phyloP scores from a whole-genome alignment of 1,140 invertebrate species.

The Danaus plexippus region DNA sequence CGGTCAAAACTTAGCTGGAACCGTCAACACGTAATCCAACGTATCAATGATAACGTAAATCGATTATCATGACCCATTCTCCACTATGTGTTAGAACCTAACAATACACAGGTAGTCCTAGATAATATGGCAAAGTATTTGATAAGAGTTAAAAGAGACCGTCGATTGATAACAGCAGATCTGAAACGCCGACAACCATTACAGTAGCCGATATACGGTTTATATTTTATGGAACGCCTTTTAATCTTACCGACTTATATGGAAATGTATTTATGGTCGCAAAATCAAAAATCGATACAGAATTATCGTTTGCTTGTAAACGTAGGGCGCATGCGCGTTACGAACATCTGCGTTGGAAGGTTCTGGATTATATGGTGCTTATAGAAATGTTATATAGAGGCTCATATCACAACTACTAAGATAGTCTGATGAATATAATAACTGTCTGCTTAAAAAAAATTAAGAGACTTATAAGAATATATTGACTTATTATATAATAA shows the following conservation, averaged over 20 bases:
- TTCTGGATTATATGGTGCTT: too few relatives aligned
- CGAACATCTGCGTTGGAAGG: too few relatives aligned
- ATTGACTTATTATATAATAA: too few relatives aligned
- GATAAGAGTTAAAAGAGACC: slow-evolving; percentile 55
- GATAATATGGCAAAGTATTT: slow-evolving; percentile 53
- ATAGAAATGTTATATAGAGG: too few relatives aligned
- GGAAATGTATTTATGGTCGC: slow-evolving; percentile 3
- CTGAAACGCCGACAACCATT: slow-evolving; percentile 45
- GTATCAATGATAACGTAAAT: slow-evolving; percentile 16
- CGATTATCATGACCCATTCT: slow-evolving; percentile 42
- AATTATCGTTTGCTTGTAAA: neutral
- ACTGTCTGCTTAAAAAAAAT: too few relatives aligned
- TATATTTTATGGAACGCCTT: slow-evolving; percentile 49
- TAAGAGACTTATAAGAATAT: too few relatives aligned
- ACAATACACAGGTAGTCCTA: slow-evolving; percentile 61
- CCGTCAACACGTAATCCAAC: slow-evolving; percentile 9
- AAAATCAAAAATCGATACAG: slow-evolving; percentile 27
- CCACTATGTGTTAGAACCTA: slow-evolving; percentile 42
- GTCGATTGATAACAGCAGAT: slow-evolving; percentile 43
- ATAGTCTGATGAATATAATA: too few relatives aligned
- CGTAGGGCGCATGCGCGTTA: too few relatives aligned
- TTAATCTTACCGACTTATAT: slow-evolving; percentile 39
- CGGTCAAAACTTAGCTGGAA: slow-evolving; percentile 2
- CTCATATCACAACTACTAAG: too few relatives aligned
- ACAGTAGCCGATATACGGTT: slow-evolving; percentile 49